Base-by-base conservation (phyloP, 2,113 vertebrate genomes). In the Cyanistes caeruleus region DNA sequence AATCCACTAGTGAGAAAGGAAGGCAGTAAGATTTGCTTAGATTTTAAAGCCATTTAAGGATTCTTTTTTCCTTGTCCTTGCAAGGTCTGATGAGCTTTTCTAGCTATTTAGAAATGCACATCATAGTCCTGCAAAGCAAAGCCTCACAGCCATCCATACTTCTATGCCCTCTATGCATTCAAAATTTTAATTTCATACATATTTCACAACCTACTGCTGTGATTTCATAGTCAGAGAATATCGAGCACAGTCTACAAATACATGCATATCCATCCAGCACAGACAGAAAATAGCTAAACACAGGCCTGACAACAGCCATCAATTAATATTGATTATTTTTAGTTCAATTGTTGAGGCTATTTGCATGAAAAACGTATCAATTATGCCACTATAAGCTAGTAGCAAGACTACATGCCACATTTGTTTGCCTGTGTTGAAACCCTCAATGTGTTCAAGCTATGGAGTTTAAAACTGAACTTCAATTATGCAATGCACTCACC, bases 61-160 rank as follows among this genome's bases (percentile, higher is more conserved):
- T 82, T 72, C 60, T 80, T 83, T 75, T 74, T 64, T 43, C 10
- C 53, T 78, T 9, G 4, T 78, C 69, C 44, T 94, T 92, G 58
- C 90, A 92, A 95, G 64, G 80, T 76, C 88, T 96, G 95, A 95
- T 89, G 88, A 97, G 95, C 88, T 95, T 94, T 96, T 96, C 88
- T 80, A 91, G 88, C 76, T 94, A 30, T 52, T 90, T 96, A 88
- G 90, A 84, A 96, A 92, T 80, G 89, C 84, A 79, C 67, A 93
- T 76, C 84, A 79, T 62, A 78, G 93, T 56, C 77, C 86, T 73
- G 76, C 86, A 90, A 13, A 89, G 92, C 80, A 87, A 86, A 94
- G 58, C 75, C 59, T 97, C 78, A 55, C 78, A 94, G 68, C 67
- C 41, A 65, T 81, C 83, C 20, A 2, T 67, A 84, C 75, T 90